Evolutionary conservation across 2,797 vertebrate genomes (phyloP), one percentile per base, ranked within the genome.

Genomic region (Lithobates pipiens): DNA sequence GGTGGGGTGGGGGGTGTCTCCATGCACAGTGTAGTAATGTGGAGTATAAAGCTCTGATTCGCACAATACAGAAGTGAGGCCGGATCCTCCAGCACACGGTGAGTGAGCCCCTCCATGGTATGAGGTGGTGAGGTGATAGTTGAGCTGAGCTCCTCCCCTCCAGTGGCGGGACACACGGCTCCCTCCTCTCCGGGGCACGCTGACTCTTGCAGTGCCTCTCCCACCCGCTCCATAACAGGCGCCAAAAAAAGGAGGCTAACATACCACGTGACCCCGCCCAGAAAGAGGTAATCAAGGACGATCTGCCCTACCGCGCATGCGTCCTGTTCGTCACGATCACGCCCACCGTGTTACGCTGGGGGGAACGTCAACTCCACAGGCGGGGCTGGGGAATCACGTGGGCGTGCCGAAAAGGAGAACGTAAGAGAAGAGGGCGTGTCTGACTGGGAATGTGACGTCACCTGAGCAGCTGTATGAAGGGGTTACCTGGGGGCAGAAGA

Each of bases 401-500:
- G 61, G 61, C 61, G n/a, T 65, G 7, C 6, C 61, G 8, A 18
- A 6, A 9, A 29, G 3, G 0, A 10, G n/a, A 29, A 29, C 44
- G 72, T 46, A n/a, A 75, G 54, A 61, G 54, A n/a, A 0, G 42
- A 21, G 36, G 72, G 32, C 21, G 25, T 42, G 74, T 1, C n/a
- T 1, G 18, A 32, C 29, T 67, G 39, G 0, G 7, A 0, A 9
- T 5, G n/a, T 39, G 54, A 57, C 54, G 54, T 57, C 6, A 61
- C 23, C 1, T 9, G 54, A 61, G 21, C 54, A 61, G 18, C 54
- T 61, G 54, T 8, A 16, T 36, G 61, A 68, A 36, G 76, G 74
- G 67, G 74, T 76, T 32, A 76, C 10, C 16, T 76, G 7, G 46
- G 74, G 74, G 29, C 46, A 76, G 25, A 32, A 76, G 25, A 32